Evolutionary conservation across 2,113 vertebrate genomes (phyloP), one percentile per base, ranked within the genome.

Genomic region (Sterna hirundo): DNA sequence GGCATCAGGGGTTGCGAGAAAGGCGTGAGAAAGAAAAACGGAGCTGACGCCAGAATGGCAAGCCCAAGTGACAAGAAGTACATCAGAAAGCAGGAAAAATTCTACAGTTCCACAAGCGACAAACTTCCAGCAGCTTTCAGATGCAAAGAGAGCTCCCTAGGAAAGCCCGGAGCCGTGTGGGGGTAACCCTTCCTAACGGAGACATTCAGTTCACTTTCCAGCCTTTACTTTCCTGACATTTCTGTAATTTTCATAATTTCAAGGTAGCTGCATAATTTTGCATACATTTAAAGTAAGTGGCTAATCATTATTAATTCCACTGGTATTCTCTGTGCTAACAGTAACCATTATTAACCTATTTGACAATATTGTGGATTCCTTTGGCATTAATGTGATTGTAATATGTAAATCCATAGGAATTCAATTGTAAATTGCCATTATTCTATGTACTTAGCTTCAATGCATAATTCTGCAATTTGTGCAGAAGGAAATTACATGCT

Each of bases 401-500:
- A 91, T 88, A 96, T 68, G 82, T 82, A 96, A 94, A 96, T 96
- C 93, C 88, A 94, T 86, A 90, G 64, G 93, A 96, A 94, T 95
- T 91, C 92, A 96, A 72, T 82, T 94, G 95, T 81, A 91, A 96
- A 94, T 96, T 91, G 79, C 86, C 92, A 86, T 94, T 92, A 92
- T 90, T 95, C 83, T 52, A 83, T 46, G 82, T 72, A 83, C 88
- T 95, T 91, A 83, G 83, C 72, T 86, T 74, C 88, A 65, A 26
- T 87, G 80, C 90, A 86, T 96, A 96, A 96, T 96, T 96, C 93
- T 79, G 86, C 69, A 86, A 94, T 95, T 97, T 96, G 92, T 93
- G 76, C 86, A 62, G 86, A 86, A 93, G 57, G 38, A 95, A 97
- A 97, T 97, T 95, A 93, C 96, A 86, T 89, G 90, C 94, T 93